Percentiles rank a stretch among this genome's conserved stretches.
Evolutionary conservation across 2,113 vertebrate genomes (phyloP).

Genomic region (Oryzias celebensis): DNA sequence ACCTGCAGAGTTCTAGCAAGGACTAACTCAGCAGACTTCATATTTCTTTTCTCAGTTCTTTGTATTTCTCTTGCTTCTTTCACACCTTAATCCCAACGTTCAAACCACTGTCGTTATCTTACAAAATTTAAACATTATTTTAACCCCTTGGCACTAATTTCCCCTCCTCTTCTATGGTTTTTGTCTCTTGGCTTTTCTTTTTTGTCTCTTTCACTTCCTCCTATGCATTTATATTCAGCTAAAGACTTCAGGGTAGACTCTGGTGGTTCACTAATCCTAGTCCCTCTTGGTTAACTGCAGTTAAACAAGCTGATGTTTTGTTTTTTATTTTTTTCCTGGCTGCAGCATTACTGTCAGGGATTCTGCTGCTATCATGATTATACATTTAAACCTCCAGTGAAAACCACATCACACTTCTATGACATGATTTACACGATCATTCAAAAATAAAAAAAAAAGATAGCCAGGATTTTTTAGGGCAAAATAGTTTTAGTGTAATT

Average conservation of each 20-base stretch:
- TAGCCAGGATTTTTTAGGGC: no score
- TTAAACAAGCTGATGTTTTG: constrained; percentile 13
- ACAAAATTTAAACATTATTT: constrained; percentile 4
- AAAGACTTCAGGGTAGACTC: constrained; percentile 63
- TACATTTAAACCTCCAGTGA: neutral
- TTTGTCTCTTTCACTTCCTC: constrained; percentile 4
- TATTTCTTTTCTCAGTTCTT: neutral
- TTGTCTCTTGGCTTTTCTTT: neutral
- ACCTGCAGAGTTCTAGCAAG: constrained; percentile 31
- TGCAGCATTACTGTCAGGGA: constrained; percentile 3
- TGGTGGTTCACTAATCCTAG: constrained; percentile 49
- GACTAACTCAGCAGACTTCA: constrained; percentile 17
- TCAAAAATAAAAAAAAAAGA: neutral
- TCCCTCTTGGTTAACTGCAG: constrained; percentile 21
- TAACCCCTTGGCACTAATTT: neutral
- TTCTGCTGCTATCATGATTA: neutral
- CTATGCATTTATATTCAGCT: constrained; percentile 21
- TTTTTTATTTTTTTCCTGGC: constrained; percentile 8
- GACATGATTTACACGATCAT: neutral
- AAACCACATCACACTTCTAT: neutral
- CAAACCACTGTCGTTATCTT: constrained; percentile 5
- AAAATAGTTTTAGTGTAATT: no score
- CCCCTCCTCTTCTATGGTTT: neutral
- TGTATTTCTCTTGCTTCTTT: constrained; percentile 1
- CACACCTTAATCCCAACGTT: neutral